These are phyloP conservation scores for Uria aalge DNA, from an alignment of 2,113 vertebrate genomes.

Conservation along the genomic window DNA sequence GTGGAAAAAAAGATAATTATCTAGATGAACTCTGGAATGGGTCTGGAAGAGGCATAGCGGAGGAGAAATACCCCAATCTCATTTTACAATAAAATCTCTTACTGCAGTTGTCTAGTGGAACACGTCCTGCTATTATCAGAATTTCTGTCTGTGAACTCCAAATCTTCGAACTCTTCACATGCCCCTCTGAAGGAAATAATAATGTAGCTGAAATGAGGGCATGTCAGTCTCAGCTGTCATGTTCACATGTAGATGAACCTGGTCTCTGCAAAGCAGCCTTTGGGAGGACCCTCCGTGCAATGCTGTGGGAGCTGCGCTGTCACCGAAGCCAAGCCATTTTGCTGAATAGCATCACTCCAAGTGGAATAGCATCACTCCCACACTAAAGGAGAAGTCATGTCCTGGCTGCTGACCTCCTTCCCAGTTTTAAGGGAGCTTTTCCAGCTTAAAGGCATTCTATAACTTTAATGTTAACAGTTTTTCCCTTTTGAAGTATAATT, in stretches of 20 bases:
- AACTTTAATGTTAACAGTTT: not conserved
- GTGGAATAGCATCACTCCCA: not conserved
- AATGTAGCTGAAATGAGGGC: not conserved
- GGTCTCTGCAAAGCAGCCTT: not conserved
- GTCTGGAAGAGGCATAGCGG: not conserved
- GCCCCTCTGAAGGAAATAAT: not conserved
- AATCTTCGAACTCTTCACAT: not conserved
- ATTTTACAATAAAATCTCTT: not conserved
- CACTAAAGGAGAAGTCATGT: not conserved
- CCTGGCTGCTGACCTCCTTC: not conserved
- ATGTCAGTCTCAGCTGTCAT: not conserved
- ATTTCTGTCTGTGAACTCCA: not conserved
- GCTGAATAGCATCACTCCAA: not conserved
- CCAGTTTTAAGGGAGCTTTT: not conserved
- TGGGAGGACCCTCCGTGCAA: fast-evolving
- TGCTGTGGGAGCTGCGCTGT: not conserved
- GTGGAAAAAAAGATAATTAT: not conserved
- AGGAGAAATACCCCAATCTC: not conserved
- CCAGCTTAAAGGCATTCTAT: not conserved
- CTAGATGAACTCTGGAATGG: not conserved
- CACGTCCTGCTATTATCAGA: not conserved
- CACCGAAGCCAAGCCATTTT: not conserved
- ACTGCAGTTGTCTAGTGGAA: not conserved
- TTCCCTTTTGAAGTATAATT: not conserved
- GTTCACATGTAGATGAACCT: not conserved